phyloP scores from a whole-genome alignment of 2,888 invertebrate species.

The Brachypterus glaber region DNA sequence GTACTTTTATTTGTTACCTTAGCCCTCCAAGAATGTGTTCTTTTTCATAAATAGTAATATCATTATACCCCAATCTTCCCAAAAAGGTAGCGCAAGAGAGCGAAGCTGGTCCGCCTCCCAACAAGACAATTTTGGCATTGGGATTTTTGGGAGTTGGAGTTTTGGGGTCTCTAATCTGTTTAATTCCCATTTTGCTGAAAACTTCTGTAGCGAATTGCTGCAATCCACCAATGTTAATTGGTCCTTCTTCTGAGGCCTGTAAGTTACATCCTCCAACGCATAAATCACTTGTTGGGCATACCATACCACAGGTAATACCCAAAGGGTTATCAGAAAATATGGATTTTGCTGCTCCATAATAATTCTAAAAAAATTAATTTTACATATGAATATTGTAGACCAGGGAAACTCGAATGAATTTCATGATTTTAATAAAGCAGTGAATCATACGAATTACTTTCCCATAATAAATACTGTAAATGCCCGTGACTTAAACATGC shows the following conservation, averaged over 20 bases:
- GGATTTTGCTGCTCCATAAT: slow-evolving; percentile 92
- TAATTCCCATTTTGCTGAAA: slow-evolving; percentile 89
- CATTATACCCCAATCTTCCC: slow-evolving; percentile 82
- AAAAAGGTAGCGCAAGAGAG: slow-evolving; percentile 94
- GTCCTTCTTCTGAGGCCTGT: slow-evolving; percentile 91
- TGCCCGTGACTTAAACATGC: too few species aligned
- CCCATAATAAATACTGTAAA: too few species aligned
- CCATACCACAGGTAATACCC: slow-evolving; percentile 95
- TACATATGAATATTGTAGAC: too few species aligned
- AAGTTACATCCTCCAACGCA: slow-evolving; percentile 98
- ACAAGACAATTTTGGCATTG: slow-evolving; percentile 65
- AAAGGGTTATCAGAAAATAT: slow-evolving; percentile 97
- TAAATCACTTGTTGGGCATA: slow-evolving; percentile 96
- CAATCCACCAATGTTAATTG: slow-evolving; percentile 96
- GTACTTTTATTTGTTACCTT: slow-evolving; percentile 50
- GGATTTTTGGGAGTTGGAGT: slow-evolving; percentile 50
- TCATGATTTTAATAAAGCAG: too few species aligned
- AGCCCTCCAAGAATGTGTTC: slow-evolving; percentile 80
- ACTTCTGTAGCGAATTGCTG: slow-evolving; percentile 97
- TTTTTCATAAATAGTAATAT: slow-evolving; percentile 90
- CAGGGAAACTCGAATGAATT: too few species aligned
- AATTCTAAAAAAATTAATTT: slow-evolving; percentile 65
- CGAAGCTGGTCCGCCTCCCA: slow-evolving; percentile 95
- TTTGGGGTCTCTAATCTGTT: slow-evolving; percentile 73
- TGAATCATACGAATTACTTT: too few species aligned